Conservation (phyloP, 2,797 vertebrate species). For the Enteromius viviparus region DNA sequence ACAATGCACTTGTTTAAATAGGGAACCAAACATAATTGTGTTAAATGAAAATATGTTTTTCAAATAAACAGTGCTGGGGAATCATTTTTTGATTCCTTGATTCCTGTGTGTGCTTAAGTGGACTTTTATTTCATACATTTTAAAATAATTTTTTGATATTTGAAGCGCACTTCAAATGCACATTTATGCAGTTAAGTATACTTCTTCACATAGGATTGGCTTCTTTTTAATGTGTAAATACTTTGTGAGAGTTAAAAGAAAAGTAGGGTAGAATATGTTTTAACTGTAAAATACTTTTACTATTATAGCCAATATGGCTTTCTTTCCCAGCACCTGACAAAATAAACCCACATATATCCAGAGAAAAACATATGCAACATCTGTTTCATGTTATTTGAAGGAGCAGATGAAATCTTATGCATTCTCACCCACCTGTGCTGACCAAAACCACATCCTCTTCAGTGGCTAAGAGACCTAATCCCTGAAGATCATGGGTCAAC, state of each 20-base stretch:
- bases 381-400: neutral
- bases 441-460: neutral
- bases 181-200: neutral
- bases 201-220: neutral
- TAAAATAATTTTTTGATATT: neutral
- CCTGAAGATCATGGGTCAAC: slow-evolving; percentile 7
- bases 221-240: neutral
- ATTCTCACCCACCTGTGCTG: neutral
- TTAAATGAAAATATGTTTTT: too few relatives aligned
- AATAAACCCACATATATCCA: neutral
- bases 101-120: too few relatives aligned
- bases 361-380: neutral
- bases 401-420: neutral
- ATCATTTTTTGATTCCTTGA: too few relatives aligned
- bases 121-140: neutral
- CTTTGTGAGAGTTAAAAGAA: neutral
- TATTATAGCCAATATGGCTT: neutral
- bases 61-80: too few relatives aligned
- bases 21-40: too few relatives aligned
- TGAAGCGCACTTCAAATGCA: neutral
- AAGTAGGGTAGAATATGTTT: neutral
- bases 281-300: neutral
- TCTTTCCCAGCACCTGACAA: neutral
- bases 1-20: too few relatives aligned
- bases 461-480: neutral